Evolutionary conservation across 2,888 invertebrate species (phyloP).

Genomic region (Schrankia costaestrigalis): DNA sequence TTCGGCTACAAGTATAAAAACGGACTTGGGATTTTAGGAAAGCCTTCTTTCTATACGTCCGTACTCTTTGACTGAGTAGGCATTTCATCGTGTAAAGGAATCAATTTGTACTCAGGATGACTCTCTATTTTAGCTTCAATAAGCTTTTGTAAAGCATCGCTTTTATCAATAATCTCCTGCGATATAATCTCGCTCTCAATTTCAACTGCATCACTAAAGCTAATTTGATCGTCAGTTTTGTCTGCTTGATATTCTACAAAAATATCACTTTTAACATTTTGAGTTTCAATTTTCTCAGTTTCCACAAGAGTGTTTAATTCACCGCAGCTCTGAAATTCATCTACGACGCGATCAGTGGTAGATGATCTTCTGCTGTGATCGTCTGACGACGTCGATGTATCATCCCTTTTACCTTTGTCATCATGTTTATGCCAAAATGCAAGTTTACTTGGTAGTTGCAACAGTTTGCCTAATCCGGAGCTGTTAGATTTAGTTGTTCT

Average conservation of each 20-base stretch:
- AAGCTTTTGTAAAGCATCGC: slow-evolving; percentile 64
- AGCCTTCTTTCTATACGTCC: slow-evolving; percentile 58
- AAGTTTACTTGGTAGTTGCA: slow-evolving; percentile 79
- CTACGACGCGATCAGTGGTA: slow-evolving; percentile 40
- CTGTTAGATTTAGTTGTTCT: slow-evolving; percentile 48
- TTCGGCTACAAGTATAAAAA: slow-evolving; percentile 39
- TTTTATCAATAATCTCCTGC: slow-evolving; percentile 62
- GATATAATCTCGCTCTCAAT: slow-evolving; percentile 45
- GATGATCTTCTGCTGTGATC: slow-evolving; percentile 61
- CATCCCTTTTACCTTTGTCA: slow-evolving; percentile 53
- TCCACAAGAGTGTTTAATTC: slow-evolving; percentile 34
- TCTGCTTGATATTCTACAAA: slow-evolving; percentile 21
- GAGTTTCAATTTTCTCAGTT: slow-evolving; percentile 14
- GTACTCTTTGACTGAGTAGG: slow-evolving; percentile 66
- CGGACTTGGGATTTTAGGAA: slow-evolving; percentile 40
- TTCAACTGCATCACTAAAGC: slow-evolving; percentile 47
- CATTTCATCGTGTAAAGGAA: slow-evolving; percentile 59
- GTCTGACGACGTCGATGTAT: slow-evolving; percentile 49
- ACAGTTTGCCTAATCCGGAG: slow-evolving; percentile 66
- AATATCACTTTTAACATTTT: no score
- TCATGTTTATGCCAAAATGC: slow-evolving; percentile 79
- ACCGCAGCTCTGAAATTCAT: slow-evolving; percentile 55
- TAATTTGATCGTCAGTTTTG: slow-evolving; percentile 36
- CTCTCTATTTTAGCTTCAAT: slow-evolving; percentile 69
- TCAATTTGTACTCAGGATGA: slow-evolving; percentile 69